A percentile compares a stretch with the other conserved stretches of the same genome.
These are phyloP conservation scores for Heliconius hewitsoni DNA, from an alignment of 1,140 invertebrate species.

Conservation along the genomic window DNA sequence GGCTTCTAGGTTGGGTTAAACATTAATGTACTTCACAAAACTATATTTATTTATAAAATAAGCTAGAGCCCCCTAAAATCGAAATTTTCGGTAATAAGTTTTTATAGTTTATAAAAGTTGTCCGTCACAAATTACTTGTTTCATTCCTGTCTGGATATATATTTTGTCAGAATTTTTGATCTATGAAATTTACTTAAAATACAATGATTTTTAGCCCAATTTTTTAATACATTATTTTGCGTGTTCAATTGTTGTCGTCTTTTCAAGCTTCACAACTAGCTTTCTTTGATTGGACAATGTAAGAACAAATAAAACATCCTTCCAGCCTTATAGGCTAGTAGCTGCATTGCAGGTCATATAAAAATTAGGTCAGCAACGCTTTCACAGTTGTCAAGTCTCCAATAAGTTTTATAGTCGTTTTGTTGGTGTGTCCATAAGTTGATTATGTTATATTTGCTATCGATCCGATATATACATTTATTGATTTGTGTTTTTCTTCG, in stretches of 20 bases:
- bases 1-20: too few relatives aligned
- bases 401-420: conserved; percentile 44
- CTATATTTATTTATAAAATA: too few relatives aligned
- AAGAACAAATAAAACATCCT: conserved; percentile 36
- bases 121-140: too few relatives aligned
- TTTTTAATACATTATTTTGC: neutral
- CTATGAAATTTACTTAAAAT: neutral
- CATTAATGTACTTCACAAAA: too few relatives aligned
- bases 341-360: conserved; percentile 70
- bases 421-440: conserved; percentile 1
- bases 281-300: conserved; percentile 31
- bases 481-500: too few relatives aligned
- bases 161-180: neutral
- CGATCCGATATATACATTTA: neutral
- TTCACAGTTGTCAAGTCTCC: conserved; percentile 57
- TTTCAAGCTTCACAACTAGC: neutral
- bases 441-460: neutral
- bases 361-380: conserved; percentile 64
- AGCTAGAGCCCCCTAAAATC: too few relatives aligned
- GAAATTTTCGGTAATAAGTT: too few relatives aligned
- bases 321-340: conserved; percentile 39
- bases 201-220: neutral
- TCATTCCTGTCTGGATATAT: too few relatives aligned
- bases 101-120: too few relatives aligned
- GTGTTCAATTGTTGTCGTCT: neutral